Base-by-base conservation (phyloP, 2,797 vertebrate species). In the Pempheris klunzingeri region DNA sequence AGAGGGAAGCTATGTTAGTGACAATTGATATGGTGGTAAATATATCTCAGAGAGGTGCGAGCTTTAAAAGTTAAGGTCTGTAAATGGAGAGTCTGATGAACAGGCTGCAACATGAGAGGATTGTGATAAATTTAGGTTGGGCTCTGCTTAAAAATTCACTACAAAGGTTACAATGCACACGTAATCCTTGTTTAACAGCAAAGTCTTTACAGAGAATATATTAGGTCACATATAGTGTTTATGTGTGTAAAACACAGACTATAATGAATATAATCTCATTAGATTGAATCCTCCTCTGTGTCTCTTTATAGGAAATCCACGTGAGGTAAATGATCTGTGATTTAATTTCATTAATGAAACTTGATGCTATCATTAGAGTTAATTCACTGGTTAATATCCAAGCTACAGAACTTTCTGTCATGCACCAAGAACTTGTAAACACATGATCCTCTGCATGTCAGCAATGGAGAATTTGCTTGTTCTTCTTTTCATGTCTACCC, bases 371-470 rank as follows among this genome's bases (percentile, higher is more conserved):
- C 66, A 88, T 91, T 87, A 88, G 82, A 62, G 73, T 80, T 89
- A 88, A 92, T 91, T 93, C 79, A 81, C 84, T 89, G 79, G 78
- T 81, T 86, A 93, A 90, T 91, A 87, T 86, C 79, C 72, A 80
- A 74, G 85, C 69, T 81, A 78, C 54, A 77, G 67, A 89, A 89
- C 70, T 91, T 86, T 79, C 80, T 89, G 72, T 84, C 83, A 91
- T 80, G 88, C 81, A 83, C 69, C 60, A 59, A 82, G 72, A 74
- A 80, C 77, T 75, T 89, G 86, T 91, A 87, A 90, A 90, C 81
- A 86, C 87, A 76, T 72, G 47, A 74, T 81, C 14, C 70, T 77
- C 81, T 71, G 44, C 58, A 74, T 74, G 88, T 89, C 88, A 89
- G 82, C 73, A 82, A 87, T 66, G 65, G 83, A 83, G 78, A 83